Percentiles rank a stretch among this genome's conserved stretches.
phyloP scores from a whole-genome alignment of 2,888 invertebrate species.

The Actias luna region DNA sequence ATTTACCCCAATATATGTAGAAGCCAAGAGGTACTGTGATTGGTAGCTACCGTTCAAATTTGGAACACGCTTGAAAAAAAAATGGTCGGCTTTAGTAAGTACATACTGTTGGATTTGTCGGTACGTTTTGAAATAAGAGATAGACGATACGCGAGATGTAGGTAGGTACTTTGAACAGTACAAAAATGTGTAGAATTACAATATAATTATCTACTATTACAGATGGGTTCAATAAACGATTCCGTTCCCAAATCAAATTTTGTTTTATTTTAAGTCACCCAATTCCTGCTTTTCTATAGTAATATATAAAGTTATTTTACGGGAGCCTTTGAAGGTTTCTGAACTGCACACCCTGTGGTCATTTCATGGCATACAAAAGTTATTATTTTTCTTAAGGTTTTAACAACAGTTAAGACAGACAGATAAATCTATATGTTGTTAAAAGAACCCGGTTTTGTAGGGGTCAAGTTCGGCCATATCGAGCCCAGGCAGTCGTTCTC shows the following conservation, averaged over 20 bases:
- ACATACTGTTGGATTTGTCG: conserved; percentile 61
- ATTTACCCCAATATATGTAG: conserved; percentile 51
- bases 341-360: no score
- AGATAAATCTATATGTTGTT: no score
- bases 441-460: no score
- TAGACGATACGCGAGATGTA: conserved; percentile 66
- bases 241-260: conserved; percentile 72
- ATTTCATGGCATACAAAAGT: no score
- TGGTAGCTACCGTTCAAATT: conserved; percentile 58
- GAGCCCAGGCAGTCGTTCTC: no score
- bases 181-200: conserved; percentile 75
- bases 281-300: no score
- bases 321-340: no score
- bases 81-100: conserved; percentile 42
- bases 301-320: no score
- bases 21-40: conserved; percentile 73
- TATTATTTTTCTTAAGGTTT: no score
- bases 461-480: no score
- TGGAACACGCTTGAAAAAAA: neutral
- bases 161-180: conserved; percentile 81
- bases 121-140: conserved; percentile 65
- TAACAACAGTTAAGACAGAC: no score
- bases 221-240: conserved; percentile 80
- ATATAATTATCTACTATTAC: conserved; percentile 78
- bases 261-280: conserved; percentile 48